Evolutionary conservation across 2,113 vertebrate genomes (phyloP), one percentile per base, ranked within the genome.

Genomic region (Scopus umbretta): DNA sequence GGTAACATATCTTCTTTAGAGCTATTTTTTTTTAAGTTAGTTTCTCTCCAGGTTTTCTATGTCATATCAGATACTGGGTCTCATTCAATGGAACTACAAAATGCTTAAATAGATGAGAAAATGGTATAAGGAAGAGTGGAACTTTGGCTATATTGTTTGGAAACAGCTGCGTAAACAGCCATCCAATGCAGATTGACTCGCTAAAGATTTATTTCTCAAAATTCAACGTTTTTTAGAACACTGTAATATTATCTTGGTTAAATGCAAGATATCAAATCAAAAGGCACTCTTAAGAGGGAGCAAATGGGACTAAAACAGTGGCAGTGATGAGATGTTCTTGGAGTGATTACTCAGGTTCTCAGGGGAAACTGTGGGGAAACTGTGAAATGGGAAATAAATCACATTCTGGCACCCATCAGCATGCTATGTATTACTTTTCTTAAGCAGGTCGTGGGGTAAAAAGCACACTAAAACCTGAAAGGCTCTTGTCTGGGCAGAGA

Each of bases 351-450:
- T 80, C 6, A 8, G 80, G 66, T 95, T 91, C 91, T 85, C 92
- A 82, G 78, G 95, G 95, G 91, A 95, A 74, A 50, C 83, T 65
- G 53, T 26, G 71, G 80, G 80, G 85, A 82, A 92, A 88, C 53
- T 82, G 52, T 83, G 88, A 93, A 85, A 79, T 76, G 74, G 94
- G 89, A 96, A 97, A 94, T 95, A 97, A 94, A 94, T 96, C 96
- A 96, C 86, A 66, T 89, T 87, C 58, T 90, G 91, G 96, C 89
- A 80, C 94, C 86, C 94, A 86, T 97, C 89, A 91, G 74, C 1
- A 2, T 80, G 81, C 84, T 85, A 8, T 66, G 87, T 53, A 90
- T 96, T 97, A 68, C 91, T 96, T 95, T 97, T 89, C 71, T 91
- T 95, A 94, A 89, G 80, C 87, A 76, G 86, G 81, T 80, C 70